Conservation (phyloP, 2,113 vertebrate species). For the Dicerorhinus sumatrensis region DNA sequence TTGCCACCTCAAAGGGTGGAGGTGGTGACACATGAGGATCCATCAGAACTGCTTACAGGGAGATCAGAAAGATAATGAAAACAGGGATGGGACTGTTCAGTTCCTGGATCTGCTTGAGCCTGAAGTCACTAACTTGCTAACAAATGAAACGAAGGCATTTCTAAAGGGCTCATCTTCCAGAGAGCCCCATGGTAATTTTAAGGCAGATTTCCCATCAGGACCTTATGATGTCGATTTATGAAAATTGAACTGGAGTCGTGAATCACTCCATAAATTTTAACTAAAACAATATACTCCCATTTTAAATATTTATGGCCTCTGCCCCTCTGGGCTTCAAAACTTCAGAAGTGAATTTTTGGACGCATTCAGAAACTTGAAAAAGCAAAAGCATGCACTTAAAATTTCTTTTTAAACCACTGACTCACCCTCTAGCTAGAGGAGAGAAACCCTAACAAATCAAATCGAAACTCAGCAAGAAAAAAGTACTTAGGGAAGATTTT, state of each 20-base stretch:
- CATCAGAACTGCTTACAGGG: slow-evolving; percentile 56
- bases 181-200: slow-evolving; percentile 60
- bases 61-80: slow-evolving; percentile 72
- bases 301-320: slow-evolving; percentile 72
- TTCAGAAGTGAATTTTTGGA: slow-evolving; percentile 84
- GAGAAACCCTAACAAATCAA: slow-evolving; percentile 81
- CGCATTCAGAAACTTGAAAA: slow-evolving; percentile 85
- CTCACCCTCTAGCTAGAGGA: slow-evolving; percentile 77
- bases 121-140: slow-evolving; percentile 72
- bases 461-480: slow-evolving; percentile 83
- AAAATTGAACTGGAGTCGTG: slow-evolving; percentile 68
- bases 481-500: slow-evolving; percentile 76
- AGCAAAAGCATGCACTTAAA: slow-evolving; percentile 80
- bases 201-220: slow-evolving; percentile 42
- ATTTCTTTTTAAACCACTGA: slow-evolving; percentile 50
- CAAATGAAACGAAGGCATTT: slow-evolving; percentile 49
- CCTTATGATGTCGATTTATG: slow-evolving; percentile 47
- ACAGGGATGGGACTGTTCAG: neutral
- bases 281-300: slow-evolving; percentile 60
- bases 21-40: slow-evolving; percentile 22
- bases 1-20: slow-evolving; percentile 48
- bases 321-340: slow-evolving; percentile 83
- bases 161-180: slow-evolving; percentile 56
- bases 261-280: slow-evolving; percentile 69
- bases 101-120: slow-evolving; percentile 13